Base-by-base conservation (phyloP, 2,113 vertebrate genomes). In the Uria lomvia region DNA sequence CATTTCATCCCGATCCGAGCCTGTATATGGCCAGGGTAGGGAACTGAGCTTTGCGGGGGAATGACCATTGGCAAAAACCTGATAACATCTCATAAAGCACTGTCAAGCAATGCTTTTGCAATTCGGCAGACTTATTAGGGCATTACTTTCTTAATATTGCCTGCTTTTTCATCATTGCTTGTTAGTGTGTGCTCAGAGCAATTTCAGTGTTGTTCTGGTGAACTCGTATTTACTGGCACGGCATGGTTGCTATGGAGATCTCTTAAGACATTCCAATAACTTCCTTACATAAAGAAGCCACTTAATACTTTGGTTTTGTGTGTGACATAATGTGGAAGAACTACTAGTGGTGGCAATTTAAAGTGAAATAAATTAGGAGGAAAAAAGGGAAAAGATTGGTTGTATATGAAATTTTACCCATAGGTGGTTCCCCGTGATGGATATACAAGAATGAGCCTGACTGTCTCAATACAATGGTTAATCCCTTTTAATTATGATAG, bases 171-270 rank as follows among this genome's bases (percentile, higher is more conserved):
- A 38, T 76, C 7, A 8, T 60, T 36, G 67, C 73, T 81, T 63
- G 78, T 82, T 86, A 23, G 87, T 42, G 76, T 89, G 88, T 86
- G 88, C 80, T 94, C 82, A 42, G 70, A 97, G 89, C 89, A 93
- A 60, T 96, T 45, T 66, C 80, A 87, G 67, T 47, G 82, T 63
- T 94, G 94, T 94, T 87, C 91, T 91, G 90, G 74, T 87, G 87
- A 82, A 86, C 95, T 95, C 85, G 3, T 87, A 91, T 97, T 97
- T 97, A 96, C 96, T 95, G 96, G 92, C 95, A 92, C 32, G 45
- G 91, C 88, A 71, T 53, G 34, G 97, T 98, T 98, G 95, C 97
- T 62, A 97, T 97, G 97, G 97, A 95, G 94, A 98, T 94, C 80
- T 56, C 95, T 94, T 77, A 80, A 97, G 94, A 67, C 95, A 88